Conservation (phyloP, 2,797 vertebrate species). For the Tinamus major region DNA sequence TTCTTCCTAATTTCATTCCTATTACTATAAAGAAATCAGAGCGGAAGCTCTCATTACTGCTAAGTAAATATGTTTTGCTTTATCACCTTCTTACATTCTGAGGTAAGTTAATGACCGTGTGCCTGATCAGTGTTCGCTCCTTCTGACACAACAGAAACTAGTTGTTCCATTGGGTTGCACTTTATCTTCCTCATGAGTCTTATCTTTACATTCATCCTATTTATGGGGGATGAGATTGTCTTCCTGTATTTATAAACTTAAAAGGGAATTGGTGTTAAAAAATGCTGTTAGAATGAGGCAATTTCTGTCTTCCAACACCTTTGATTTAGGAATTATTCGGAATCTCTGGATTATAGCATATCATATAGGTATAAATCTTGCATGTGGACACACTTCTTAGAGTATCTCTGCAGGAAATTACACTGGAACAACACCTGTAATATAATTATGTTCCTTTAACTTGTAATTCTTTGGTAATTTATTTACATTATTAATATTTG, state of each 20-base stretch:
- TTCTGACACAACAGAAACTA: not conserved
- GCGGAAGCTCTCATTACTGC: not conserved
- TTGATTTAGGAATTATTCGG: not conserved
- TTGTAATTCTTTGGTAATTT: not conserved
- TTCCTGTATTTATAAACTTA: not conserved
- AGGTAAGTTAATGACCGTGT: not conserved
- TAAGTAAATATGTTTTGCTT: not conserved
- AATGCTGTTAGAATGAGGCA: not conserved
- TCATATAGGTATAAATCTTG: not conserved
- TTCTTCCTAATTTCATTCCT: not conserved
- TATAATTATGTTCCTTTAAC: not conserved
- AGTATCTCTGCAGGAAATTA: not conserved
- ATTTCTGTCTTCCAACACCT: not conserved
- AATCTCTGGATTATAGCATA: not conserved
- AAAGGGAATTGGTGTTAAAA: not conserved
- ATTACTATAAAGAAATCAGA: not conserved
- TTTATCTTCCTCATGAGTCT: not conserved
- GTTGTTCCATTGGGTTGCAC: not conserved
- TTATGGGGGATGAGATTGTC: not conserved
- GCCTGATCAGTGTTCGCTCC: not conserved
- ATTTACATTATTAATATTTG: not conserved
- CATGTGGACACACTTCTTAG: not conserved
- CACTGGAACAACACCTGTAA: not conserved
- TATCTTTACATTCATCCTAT: not conserved
- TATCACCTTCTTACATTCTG: not conserved